A percentile compares a stretch with the other conserved stretches of the same genome.
phyloP scores from a whole-genome alignment of 2,113 vertebrate genomes.

The Etheostoma spectabile region DNA sequence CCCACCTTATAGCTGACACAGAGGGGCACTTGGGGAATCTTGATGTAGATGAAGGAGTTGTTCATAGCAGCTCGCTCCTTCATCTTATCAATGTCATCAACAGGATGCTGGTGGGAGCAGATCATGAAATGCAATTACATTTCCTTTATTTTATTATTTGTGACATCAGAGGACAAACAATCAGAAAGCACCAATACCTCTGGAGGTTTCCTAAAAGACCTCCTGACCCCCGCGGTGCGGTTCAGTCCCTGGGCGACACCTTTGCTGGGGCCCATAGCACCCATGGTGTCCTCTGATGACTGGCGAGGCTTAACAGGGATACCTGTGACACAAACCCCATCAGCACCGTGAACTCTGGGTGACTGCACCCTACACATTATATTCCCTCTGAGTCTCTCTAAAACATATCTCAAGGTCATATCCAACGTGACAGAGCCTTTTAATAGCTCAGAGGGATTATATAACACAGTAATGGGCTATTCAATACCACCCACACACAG shows the following conservation, averaged over 20 bases:
- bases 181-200: constrained; percentile 86
- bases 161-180: background rate
- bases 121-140: background rate
- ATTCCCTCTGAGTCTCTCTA: constrained; percentile 42
- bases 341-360: constrained; percentile 45
- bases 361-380: constrained; percentile 50
- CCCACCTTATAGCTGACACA: constrained; percentile 99
- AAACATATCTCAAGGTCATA: constrained; percentile 55
- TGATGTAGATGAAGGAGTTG: constrained; percentile 99
- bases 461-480: constrained; percentile 55
- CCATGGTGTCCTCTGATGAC: constrained; percentile 90
- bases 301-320: constrained; percentile 94
- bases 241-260: constrained; percentile 94
- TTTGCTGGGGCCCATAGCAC: constrained; percentile 91
- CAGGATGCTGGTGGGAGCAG: constrained; percentile 87
- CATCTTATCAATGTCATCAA: constrained; percentile 99
- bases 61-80: constrained; percentile 99
- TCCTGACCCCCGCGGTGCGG: constrained; percentile 93
- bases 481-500: constrained; percentile 41
- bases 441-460: constrained; percentile 59
- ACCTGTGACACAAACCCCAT: constrained; percentile 80
- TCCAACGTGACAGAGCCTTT: constrained; percentile 51
- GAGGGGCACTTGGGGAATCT: constrained; percentile 98
- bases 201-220: constrained; percentile 95
- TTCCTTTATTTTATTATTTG: background rate